phyloP scores from a whole-genome alignment of 2,888 invertebrate species.

The Drosophila histrio region DNA sequence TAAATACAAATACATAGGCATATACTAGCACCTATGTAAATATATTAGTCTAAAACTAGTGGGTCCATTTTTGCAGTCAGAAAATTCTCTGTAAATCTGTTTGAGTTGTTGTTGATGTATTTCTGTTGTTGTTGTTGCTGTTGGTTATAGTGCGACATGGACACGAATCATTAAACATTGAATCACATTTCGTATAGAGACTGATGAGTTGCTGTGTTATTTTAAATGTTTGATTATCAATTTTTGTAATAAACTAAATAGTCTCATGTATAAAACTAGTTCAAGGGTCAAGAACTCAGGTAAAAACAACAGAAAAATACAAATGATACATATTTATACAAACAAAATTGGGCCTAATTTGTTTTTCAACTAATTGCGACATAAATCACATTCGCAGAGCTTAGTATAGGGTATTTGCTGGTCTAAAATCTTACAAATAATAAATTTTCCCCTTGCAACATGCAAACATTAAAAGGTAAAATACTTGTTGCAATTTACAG shows the following conservation, averaged over 20 bases:
- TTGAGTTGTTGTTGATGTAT: slow-evolving; percentile 4
- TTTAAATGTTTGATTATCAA: slow-evolving; percentile 11
- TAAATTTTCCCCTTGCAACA: neutral
- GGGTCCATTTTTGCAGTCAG: slow-evolving; percentile 41
- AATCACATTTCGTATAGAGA: neutral
- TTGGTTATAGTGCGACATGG: slow-evolving; percentile 24
- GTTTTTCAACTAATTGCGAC: neutral
- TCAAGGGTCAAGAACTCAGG: slow-evolving; percentile 10
- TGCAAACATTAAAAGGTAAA: neutral
- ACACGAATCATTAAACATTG: slow-evolving; percentile 36
- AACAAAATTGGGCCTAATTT: neutral
- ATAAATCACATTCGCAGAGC: neutral
- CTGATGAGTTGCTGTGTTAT: neutral
- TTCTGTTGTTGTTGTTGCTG: slow-evolving; percentile 3
- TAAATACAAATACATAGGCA: neutral
- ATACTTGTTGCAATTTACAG: neutral
- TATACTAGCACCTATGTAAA: neutral
- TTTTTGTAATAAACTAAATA: slow-evolving; percentile 14
- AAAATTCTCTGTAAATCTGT: slow-evolving; percentile 33
- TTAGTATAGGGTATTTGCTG: neutral
- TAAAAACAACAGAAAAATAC: neutral
- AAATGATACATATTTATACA: neutral
- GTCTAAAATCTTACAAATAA: neutral
- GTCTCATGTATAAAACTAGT: neutral
- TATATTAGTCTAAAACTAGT: slow-evolving; percentile 13